Base-by-base conservation (phyloP, 2,797 vertebrate genomes). In the Valencia hispanica region DNA sequence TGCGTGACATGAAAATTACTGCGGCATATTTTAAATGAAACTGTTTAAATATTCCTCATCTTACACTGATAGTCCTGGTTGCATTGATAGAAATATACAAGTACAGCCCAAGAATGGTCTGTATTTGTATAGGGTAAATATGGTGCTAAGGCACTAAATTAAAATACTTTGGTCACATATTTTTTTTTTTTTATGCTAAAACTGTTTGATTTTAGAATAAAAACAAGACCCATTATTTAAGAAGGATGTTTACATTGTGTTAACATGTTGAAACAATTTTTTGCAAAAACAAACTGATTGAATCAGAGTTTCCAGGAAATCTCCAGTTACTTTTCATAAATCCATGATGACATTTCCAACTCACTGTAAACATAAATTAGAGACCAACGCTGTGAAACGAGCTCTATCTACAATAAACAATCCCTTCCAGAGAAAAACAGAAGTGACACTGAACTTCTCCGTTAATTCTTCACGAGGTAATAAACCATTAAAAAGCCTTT, bases 1-100 rank as follows among this genome's bases (percentile, higher is more conserved):
- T 32, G 66, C 65, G 57, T 77, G 65, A 78, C 75, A 39, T 75
- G 43, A 81, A 85, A 83, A 79, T 51, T 68, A 74, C 57, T 74
- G 53, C 50, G 57, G 63, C 51, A 47, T 53, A 1, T 70, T 39
- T n/a, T 15, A 55, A 83, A 30, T 36, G 41, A 71, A 80, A 30
- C 32, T 59, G 51, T 51, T 81, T 83, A 84, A 85, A 89, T 78
- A 81, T 73, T 63, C 30, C 32, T 79, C 34, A 70, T 69, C 77
- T 76, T 76, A 65, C 57, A 80, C 72, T 45, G 5, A 79, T 50
- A 63, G 30, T 74, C 14, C 30, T 69, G 74, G 76, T 34, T 55
- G 55, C 30, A 1, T 36, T n/a, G 14, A 68, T n/a, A 18, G 72
- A 79, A 51, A 77, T 43, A 32, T 71, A 71, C 68, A 63, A 71